Evolutionary conservation across 2,888 invertebrate genomes (phyloP), one percentile per base, ranked within the genome.

Genomic region (Drosophila robusta): DNA sequence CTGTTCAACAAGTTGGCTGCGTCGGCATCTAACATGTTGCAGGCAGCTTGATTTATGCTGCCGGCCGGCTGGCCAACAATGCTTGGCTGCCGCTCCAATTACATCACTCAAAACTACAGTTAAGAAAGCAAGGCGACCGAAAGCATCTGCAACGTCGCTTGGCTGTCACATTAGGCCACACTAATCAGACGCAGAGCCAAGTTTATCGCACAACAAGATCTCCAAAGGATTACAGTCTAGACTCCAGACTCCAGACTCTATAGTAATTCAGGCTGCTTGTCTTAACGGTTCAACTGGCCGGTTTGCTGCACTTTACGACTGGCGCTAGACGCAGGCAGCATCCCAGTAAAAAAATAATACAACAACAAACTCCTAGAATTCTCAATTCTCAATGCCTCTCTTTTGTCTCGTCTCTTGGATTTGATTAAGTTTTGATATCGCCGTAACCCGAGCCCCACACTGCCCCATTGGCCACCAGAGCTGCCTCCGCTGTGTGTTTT

Each of bases 111-210:
- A 79, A 78, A 75, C 70, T 66, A 82, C 77, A 78, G 77, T 78
- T 78, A 79, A 76, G 52, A 54, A 34, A 29, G 29, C 12, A 29
- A 39, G 16, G 57, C 61, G 58, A 52, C 57, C 62, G 9, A 34
- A 63, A 65, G 42, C 73, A 71, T 61, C 66, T 73, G 76, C 61
- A 61, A 84, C 79, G 82, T 70, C 87, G 82, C 82, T 87, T 70
- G 82, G 44, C 87, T 87, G 87, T 87, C 87, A 82, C 84, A 82
- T 82, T 82, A 87, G 87, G 81, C 84, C 70, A 65, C 60, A 75
- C 67, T 83, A 87, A 83, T 83, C 83, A 85, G 85, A 85, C 82
- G 66, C 69, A 69, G 60, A 81, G 66, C 75, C 85, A 68, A 87
- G 78, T 81, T 87, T 83, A 83, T 83, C 83, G 58, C 82, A 41